Base-by-base conservation (phyloP, 2,113 vertebrate genomes). In the Strigops habroptila region DNA sequence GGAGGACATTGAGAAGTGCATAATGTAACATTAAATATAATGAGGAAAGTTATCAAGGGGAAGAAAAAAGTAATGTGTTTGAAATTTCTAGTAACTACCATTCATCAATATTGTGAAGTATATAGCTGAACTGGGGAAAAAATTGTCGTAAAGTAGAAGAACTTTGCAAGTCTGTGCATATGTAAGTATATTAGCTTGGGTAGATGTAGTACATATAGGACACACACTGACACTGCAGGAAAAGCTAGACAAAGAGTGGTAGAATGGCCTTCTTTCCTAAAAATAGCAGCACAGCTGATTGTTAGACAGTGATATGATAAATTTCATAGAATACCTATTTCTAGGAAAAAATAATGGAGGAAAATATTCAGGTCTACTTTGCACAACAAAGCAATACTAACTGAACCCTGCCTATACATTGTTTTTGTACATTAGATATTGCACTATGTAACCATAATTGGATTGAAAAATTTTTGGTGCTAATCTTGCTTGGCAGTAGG, bases 381-480 rank as follows among this genome's bases (percentile, higher is more conserved):
- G 19, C 9, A 78, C 5, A 14, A 3, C 18, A 82, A 33, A 65
- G 11, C 30, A 83, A 44, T 3, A 31, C 1, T 63, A 76, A 18
- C 14, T 76, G 57, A 82, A 88, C 3, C 4, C 5, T 44, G 0
- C 4, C 23, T n/a, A 18, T 27, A 27, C 22, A 6, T 9, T 27
- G 2, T 48, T 79, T 48, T 43, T 1, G 1, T 39, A 8, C 1
- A 1, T 59, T 59, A 30, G n/a, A 13, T 67, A 51, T 14, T 51
- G 23, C 11, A 41, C 6, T 44, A 6, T 14, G 10, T 33, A 44
- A 67, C 4, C 0, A 0, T 59, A n/a, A 23, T 24, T 35, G 33
- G 9, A 23, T 6, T 63, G 12, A 73, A 49, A 22, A 19, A 39
- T 35, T 71, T 39, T 52, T 78, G 9, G 8, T 62, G 7, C 6